Evolutionary conservation across 2,888 invertebrate genomes (phyloP).

Genomic region (Onchidella celtica): DNA sequence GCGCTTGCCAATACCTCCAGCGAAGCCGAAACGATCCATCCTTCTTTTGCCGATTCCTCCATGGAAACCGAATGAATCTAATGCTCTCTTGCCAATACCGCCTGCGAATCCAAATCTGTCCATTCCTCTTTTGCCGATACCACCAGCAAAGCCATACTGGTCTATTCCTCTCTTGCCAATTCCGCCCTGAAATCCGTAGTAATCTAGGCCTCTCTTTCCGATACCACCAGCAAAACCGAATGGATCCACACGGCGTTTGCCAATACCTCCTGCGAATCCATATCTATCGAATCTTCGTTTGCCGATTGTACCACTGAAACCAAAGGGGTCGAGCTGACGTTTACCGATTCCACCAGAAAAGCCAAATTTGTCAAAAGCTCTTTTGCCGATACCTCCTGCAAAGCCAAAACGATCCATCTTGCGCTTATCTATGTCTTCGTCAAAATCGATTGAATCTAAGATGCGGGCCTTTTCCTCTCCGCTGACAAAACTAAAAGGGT

Average conservation of each 20-base stretch:
- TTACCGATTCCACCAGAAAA: slow-evolving; percentile 4
- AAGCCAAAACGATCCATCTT: slow-evolving; percentile 10
- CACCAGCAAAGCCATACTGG: slow-evolving; percentile 29
- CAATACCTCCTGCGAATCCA: slow-evolving; percentile 3
- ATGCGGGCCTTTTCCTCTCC: not conserved
- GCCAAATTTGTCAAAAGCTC: not conserved
- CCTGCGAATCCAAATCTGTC: slow-evolving; percentile 41
- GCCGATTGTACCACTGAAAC: slow-evolving; percentile 2
- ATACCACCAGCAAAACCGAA: slow-evolving; percentile 11
- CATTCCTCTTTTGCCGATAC: slow-evolving; percentile 39
- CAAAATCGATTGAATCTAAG: too few relatives aligned
- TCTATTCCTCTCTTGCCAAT: slow-evolving; percentile 42
- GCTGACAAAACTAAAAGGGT: not conserved
- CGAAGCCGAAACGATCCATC: slow-evolving; percentile 10
- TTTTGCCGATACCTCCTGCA: slow-evolving; percentile 26
- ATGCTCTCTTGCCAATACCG: slow-evolving; percentile 36
- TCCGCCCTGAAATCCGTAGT: slow-evolving; percentile 11
- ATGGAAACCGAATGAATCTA: slow-evolving; percentile 17
- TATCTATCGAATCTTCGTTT: slow-evolving; percentile 16
- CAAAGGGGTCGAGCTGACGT: not conserved
- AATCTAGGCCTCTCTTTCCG: slow-evolving; percentile 30
- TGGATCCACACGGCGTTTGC: not conserved
- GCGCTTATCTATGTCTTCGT: slow-evolving; percentile 20
- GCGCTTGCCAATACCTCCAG: slow-evolving; percentile 35
- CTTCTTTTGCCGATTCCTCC: slow-evolving; percentile 36